Evolutionary conservation across 2,888 invertebrate species (phyloP).

Genomic region (Meandrusa payeni): DNA sequence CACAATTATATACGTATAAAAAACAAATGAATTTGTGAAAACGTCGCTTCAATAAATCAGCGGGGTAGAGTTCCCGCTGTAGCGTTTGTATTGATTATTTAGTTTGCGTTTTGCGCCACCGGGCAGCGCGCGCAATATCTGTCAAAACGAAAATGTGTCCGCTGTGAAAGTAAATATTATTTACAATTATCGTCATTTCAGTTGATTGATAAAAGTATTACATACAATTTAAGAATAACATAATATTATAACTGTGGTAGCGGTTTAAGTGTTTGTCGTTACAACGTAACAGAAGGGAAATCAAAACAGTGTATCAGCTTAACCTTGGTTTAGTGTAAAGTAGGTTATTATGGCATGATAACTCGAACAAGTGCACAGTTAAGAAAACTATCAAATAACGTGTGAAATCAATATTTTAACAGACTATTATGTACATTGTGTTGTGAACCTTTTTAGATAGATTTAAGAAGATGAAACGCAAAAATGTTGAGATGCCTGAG

Average conservation of each 20-base stretch:
- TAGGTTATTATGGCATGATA: constrained; percentile 18
- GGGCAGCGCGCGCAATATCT: constrained; percentile 56
- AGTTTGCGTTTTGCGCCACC: constrained; percentile 36
- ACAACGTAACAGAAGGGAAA: background rate
- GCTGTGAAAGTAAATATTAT: constrained; percentile 18
- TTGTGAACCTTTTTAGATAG: background rate
- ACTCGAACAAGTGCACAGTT: background rate
- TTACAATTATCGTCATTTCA: background rate
- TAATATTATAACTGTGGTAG: background rate
- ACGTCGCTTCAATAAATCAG: background rate
- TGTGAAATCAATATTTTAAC: background rate
- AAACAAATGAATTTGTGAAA: too few relatives aligned
- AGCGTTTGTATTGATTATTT: constrained; percentile 52
- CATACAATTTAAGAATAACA: background rate
- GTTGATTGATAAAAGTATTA: background rate
- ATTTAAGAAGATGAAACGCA: constrained; percentile 48
- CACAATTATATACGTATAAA: too few relatives aligned
- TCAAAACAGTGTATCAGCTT: constrained; percentile 7
- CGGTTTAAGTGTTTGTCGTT: background rate
- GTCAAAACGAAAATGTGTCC: constrained; percentile 49
- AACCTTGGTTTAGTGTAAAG: constrained; percentile 14
- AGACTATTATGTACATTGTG: too few relatives aligned
- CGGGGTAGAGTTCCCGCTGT: constrained; percentile 8
- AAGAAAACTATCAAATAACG: background rate
- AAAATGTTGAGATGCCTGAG: constrained; percentile 69